Percentiles rank a stretch among this genome's conserved stretches.
Evolutionary conservation across 2,888 invertebrate species (phyloP).

Genomic region (Drosophila suboccidentalis): DNA sequence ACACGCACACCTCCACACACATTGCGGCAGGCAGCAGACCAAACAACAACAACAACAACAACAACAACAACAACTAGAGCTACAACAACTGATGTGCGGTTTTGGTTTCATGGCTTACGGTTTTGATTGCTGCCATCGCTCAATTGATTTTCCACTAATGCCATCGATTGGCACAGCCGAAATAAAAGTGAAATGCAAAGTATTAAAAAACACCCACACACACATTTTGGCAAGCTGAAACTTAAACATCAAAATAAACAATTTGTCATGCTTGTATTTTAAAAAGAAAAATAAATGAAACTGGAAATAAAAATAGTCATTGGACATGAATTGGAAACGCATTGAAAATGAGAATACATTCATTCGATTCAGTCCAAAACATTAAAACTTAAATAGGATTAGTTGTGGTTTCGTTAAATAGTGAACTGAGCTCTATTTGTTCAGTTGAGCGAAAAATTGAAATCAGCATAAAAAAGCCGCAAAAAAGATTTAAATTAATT

Average conservation of each 20-base stretch:
- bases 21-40: conserved; percentile 13
- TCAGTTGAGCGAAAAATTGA: conserved; percentile 49
- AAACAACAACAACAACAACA: conserved; percentile 15
- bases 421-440: conserved; percentile 32
- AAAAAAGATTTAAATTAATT: conserved; percentile 30
- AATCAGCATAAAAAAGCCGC: conserved; percentile 42
- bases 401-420: conserved; percentile 55
- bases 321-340: conserved; percentile 63
- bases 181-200: conserved; percentile 76
- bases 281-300: conserved; percentile 21
- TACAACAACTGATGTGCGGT: conserved; percentile 69
- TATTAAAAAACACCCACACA: conserved; percentile 46
- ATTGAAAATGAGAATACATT: conserved; percentile 30
- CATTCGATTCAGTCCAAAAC: conserved; percentile 37
- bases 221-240: conserved; percentile 23
- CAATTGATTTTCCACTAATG: conserved; percentile 80
- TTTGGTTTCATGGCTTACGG: conserved; percentile 78
- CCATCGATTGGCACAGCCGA: conserved; percentile 68
- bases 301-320: conserved; percentile 23
- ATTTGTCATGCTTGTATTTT: conserved; percentile 59
- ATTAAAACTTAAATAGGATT: conserved; percentile 70
- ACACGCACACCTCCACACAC: conserved; percentile 13
- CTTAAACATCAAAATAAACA: conserved; percentile 60
- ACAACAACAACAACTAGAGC: conserved; percentile 15
- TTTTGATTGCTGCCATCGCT: conserved; percentile 81